phyloP scores from a whole-genome alignment of 2,797 vertebrate species.

The Huso huso region DNA sequence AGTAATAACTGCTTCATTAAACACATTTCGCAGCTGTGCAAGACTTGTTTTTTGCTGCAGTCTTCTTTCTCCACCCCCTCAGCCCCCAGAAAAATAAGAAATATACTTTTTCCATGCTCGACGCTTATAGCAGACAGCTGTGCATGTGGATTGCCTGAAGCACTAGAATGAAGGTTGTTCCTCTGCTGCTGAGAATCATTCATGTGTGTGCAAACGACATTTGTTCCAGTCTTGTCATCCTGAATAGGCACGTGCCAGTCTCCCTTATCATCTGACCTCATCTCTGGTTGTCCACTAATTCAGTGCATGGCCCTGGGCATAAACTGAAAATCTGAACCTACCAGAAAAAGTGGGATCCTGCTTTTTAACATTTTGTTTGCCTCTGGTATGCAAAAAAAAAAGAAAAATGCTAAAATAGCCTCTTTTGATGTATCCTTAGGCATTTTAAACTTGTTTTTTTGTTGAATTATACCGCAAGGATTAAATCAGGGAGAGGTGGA shows the following conservation, averaged over 20 bases:
- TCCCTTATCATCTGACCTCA: neutral
- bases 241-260: slow-evolving; percentile 5
- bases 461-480: no score
- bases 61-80: neutral
- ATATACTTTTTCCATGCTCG: neutral
- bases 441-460: no score
- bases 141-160: neutral
- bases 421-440: no score
- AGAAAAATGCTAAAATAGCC: no score
- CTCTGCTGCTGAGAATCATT: slow-evolving; percentile 6
- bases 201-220: slow-evolving; percentile 13
- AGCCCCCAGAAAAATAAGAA: neutral
- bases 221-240: slow-evolving; percentile 5
- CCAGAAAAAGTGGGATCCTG: no score
- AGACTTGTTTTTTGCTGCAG: neutral
- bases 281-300: no score
- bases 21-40: neutral
- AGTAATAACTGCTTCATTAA: neutral
- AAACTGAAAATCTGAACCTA: no score
- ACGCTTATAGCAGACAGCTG: slow-evolving; percentile 1
- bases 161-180: neutral
- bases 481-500: no score
- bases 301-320: no score
- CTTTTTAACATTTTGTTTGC: no score
- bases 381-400: no score